Percentiles rank a stretch among this genome's conserved stretches.
These are phyloP conservation scores for Dastarcus helophoroides DNA, from an alignment of 2,888 invertebrate species.

Conservation along the genomic window DNA sequence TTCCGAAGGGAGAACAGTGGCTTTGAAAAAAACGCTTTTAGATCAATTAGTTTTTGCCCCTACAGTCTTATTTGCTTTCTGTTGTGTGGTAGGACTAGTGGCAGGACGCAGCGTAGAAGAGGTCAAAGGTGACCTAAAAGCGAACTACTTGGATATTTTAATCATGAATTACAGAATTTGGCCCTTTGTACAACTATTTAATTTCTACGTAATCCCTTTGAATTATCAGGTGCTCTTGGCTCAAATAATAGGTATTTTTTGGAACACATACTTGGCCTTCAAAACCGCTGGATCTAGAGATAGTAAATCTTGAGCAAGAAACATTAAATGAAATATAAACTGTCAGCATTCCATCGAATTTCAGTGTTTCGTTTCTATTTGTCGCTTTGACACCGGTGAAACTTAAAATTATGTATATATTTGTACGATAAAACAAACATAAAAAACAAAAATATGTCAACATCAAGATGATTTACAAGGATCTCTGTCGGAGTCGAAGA, in stretches of 20 bases:
- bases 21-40: constrained; percentile 53
- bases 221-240: constrained; percentile 71
- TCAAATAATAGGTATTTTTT: constrained; percentile 66
- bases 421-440: too few species aligned
- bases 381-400: too few species aligned
- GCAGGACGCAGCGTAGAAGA: neutral
- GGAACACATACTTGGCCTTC: constrained; percentile 78
- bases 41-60: constrained; percentile 68
- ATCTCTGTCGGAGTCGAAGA: too few species aligned
- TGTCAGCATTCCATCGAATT: too few species aligned
- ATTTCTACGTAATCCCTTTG: constrained; percentile 74
- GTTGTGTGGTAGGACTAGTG: constrained; percentile 2
- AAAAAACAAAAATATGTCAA: too few species aligned
- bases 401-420: too few species aligned
- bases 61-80: constrained; percentile 44
- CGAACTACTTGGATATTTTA: constrained; percentile 52
- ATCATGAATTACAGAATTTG: constrained; percentile 62
- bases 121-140: constrained; percentile 35
- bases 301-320: too few species aligned
- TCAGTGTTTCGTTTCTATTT: too few species aligned
- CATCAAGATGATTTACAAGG: too few species aligned
- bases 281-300: too few species aligned
- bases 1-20: constrained; percentile 28
- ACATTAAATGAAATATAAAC: too few species aligned
- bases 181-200: constrained; percentile 75